phyloP scores from a whole-genome alignment of 2,888 invertebrate genomes.

The Athrips mouffetella region DNA sequence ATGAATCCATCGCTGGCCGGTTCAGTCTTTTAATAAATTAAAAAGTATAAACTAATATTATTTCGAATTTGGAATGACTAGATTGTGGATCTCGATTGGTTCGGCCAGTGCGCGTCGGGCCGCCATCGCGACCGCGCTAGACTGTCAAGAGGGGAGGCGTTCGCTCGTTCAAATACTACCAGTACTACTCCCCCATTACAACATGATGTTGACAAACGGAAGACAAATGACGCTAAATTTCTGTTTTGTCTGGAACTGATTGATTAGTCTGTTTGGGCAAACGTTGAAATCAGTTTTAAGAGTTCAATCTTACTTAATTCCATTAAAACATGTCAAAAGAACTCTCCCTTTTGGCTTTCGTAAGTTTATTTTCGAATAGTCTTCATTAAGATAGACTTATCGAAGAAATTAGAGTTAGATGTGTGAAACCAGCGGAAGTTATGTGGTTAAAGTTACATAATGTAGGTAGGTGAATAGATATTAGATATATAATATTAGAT shows the following conservation, averaged over 20 bases:
- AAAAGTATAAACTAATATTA: slow-evolving; percentile 31
- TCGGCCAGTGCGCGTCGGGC: slow-evolving; percentile 43
- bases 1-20: slow-evolving; percentile 31
- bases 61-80: slow-evolving; percentile 52
- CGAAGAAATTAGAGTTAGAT: no score
- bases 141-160: slow-evolving; percentile 48
- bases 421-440: no score
- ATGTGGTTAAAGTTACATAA: no score
- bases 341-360: no score
- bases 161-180: slow-evolving; percentile 62
- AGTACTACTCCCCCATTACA: slow-evolving; percentile 44
- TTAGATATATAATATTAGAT: background rate
- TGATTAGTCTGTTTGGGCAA: slow-evolving; percentile 11
- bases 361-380: background rate
- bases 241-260: slow-evolving; percentile 17
- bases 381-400: no score
- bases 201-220: slow-evolving; percentile 30
- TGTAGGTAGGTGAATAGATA: no score
- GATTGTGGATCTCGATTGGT: slow-evolving; percentile 50
- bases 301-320: background rate
- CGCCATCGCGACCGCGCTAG: slow-evolving; percentile 59
- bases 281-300: background rate
- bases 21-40: slow-evolving; percentile 36
- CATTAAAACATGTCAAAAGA: no score
- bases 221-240: slow-evolving; percentile 1